A percentile compares a stretch with the other conserved stretches of the same genome.
phyloP scores from a whole-genome alignment of 2,797 vertebrate species.

The Acrossocheilus wenchowensis region DNA sequence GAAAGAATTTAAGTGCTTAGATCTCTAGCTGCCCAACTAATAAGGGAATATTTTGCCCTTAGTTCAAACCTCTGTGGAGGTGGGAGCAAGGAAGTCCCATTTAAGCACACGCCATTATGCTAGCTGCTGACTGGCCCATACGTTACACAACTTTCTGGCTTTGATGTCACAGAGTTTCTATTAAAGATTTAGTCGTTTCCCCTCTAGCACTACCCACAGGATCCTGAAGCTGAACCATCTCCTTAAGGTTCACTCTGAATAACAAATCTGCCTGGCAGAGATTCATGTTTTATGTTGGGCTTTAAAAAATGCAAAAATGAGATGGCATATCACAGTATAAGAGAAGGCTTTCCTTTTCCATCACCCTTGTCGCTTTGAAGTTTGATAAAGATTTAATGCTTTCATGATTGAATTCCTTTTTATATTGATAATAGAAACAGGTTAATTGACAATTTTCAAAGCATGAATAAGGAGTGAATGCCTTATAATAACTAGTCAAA shows the following conservation, averaged over 20 bases:
- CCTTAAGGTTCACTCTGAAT: conserved; percentile 69
- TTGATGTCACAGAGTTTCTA: conserved; percentile 60
- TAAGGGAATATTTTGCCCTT: conserved; percentile 22
- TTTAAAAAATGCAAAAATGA: conserved; percentile 64
- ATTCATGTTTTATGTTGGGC: conserved; percentile 60
- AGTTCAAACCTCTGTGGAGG: conserved; percentile 38
- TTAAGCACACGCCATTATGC: conserved; percentile 41
- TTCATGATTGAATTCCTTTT: background rate
- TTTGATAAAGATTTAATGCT: conserved; percentile 15
- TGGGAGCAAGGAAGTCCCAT: conserved; percentile 28
- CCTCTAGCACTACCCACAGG: conserved; percentile 59
- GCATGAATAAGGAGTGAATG: background rate
- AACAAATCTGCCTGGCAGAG: conserved; percentile 64
- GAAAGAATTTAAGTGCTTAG: conserved; percentile 22
- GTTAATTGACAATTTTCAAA: background rate
- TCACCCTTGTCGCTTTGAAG: background rate
- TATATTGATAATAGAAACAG: background rate
- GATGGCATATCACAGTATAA: conserved; percentile 34
- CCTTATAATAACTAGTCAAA: background rate
- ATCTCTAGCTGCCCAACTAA: conserved; percentile 23
- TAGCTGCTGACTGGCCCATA: conserved; percentile 44
- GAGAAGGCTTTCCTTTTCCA: conserved; percentile 13
- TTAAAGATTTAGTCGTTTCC: conserved; percentile 64
- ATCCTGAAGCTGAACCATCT: conserved; percentile 57
- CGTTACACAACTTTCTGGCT: conserved; percentile 52